Conservation (phyloP, 2,888 invertebrate genomes). For the Volucella inflata region DNA sequence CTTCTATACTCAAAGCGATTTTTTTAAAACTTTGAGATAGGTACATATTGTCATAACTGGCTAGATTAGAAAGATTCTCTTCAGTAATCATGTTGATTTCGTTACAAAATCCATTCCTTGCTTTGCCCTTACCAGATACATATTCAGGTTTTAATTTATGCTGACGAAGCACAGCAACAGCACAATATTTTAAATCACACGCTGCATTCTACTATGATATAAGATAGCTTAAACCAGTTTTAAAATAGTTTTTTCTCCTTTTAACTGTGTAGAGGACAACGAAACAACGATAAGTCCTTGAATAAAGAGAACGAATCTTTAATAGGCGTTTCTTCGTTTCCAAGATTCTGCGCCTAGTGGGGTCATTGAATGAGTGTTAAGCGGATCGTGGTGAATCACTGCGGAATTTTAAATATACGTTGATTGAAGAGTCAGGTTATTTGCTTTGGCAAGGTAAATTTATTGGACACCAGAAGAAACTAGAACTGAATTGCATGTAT, state of each 20-base stretch:
- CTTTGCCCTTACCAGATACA: neutral
- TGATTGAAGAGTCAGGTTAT: too few relatives aligned
- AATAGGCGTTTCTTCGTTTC: neutral
- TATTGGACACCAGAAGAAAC: too few relatives aligned
- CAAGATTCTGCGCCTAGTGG: constrained; percentile 11
- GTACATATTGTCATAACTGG: too few relatives aligned
- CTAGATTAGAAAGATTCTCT: too few relatives aligned
- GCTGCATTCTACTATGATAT: constrained; percentile 6
- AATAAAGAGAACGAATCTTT: neutral
- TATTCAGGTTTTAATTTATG: neutral
- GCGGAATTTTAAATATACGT: neutral
- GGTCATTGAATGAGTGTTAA: constrained; percentile 2
- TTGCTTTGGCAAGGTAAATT: too few relatives aligned
- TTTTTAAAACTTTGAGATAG: too few relatives aligned
- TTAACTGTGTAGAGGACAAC: constrained; percentile 17
- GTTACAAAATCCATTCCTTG: neutral
- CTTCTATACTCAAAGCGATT: too few relatives aligned
- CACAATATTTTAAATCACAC: neutral
- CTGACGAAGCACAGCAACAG: neutral
- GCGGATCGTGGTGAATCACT: neutral
- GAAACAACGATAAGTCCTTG: constrained; percentile 13
- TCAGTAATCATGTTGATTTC: too few relatives aligned
- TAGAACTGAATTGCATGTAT: too few relatives aligned
- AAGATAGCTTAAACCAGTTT: constrained; percentile 20
- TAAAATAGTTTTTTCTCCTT: neutral